Evolutionary conservation across 2,888 invertebrate genomes (phyloP).

Genomic region (Tholera decimalis): DNA sequence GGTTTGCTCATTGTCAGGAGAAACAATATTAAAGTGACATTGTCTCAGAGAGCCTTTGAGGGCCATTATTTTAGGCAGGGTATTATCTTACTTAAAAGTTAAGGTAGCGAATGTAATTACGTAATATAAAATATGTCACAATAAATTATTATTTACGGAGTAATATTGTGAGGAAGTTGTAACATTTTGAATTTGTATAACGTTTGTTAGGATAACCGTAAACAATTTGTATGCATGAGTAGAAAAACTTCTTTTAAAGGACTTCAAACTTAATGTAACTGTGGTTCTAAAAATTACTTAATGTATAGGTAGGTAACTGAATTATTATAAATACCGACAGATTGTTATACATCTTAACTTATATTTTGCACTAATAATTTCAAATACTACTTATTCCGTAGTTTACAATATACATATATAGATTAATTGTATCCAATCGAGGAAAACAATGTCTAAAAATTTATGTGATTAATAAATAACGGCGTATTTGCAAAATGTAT

Average conservation of each 20-base stretch:
- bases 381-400: no score
- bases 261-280: constrained; percentile 17
- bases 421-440: no score
- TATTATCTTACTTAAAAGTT: constrained; percentile 70
- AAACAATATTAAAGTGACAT: constrained; percentile 71
- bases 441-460: no score
- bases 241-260: constrained; percentile 4
- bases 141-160: constrained; percentile 48
- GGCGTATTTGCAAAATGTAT: no score
- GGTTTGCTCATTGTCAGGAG: constrained; percentile 58
- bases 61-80: constrained; percentile 65
- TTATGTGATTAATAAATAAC: no score
- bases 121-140: constrained; percentile 52
- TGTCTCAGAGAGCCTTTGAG: constrained; percentile 68
- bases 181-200: constrained; percentile 30
- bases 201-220: constrained; percentile 24
- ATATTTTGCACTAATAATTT: no score
- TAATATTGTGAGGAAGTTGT: constrained; percentile 22
- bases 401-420: no score
- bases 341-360: no score
- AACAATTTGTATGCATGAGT: constrained; percentile 43
- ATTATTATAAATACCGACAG: no score
- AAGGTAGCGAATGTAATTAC: constrained; percentile 63
- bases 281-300: background rate
- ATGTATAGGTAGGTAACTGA: no score